Base-by-base conservation (phyloP, 1,140 invertebrate genomes). In the Oreohelix idahoensis region DNA sequence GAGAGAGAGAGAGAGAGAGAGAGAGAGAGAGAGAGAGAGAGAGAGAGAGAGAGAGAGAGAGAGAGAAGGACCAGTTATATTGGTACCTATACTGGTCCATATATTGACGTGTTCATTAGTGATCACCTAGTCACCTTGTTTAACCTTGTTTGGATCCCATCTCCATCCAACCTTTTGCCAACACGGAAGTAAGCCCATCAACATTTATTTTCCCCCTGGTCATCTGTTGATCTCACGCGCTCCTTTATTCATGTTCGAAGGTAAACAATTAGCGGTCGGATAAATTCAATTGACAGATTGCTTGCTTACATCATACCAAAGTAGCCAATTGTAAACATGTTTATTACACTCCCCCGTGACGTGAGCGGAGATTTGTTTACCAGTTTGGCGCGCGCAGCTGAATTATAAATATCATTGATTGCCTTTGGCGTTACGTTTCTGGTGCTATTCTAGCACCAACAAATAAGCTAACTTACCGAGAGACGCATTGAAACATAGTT, bases 381-480 rank as follows among this genome's bases (percentile, higher is more conserved):
- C 29, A 17, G n/a, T 35, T 66, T 66, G 4, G 63, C 29, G 29
- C 29, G 17, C 63, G 29, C 63, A 66, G 63, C 5, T 35, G n/a
- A 32, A n/a, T 66, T 29, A 32, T 32, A 66, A 66, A 66, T 29
- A 66, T 66, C 63, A 66, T 66, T 66, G 63, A 66, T 66, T 66
- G 17, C 63, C 63, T 32, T 66, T 17, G 63, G 5, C 29, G n/a
- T 32, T 32, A 32, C 63, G 29, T 66, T 35, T 23, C 1, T 35
- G 10, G n/a, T 4, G 17, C 29, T 58, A n/a, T 58, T 4, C 53
- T 58, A 23, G 63, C 63, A 10, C 63, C 2, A 66, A 66, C 63
- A 66, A 66, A 66, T n/a, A 66, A 66, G 63, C 63, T 29, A 32
- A 66, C 63, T 2, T 8, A 51, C 51, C 35, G n/a, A 20, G 8